Percentiles rank a stretch among this genome's conserved stretches.
phyloP scores from a whole-genome alignment of 2,888 invertebrate species.

The Andrena bucephala region DNA sequence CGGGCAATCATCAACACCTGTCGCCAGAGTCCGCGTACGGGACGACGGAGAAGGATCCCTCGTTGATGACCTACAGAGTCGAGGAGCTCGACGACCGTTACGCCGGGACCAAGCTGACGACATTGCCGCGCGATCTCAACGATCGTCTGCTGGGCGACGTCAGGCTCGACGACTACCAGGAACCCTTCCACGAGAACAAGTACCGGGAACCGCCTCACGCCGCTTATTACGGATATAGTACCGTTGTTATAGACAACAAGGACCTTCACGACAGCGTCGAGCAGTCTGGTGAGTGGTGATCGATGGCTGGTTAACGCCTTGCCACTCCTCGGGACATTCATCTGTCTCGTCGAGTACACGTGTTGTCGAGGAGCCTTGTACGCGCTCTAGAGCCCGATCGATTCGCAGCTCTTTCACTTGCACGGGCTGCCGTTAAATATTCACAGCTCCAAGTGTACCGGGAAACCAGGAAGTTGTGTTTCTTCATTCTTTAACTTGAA shows the following conservation, averaged over 20 bases:
- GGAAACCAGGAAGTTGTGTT: background rate
- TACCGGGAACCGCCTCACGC: conserved; percentile 83
- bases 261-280: conserved; percentile 84
- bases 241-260: conserved; percentile 84
- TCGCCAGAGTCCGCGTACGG: conserved; percentile 86
- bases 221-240: conserved; percentile 84
- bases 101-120: conserved; percentile 82
- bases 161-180: conserved; percentile 84
- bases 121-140: conserved; percentile 82
- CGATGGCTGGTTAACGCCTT: conserved; percentile 6
- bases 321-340: background rate
- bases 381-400: background rate
- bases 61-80: conserved; percentile 86
- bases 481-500: background rate
- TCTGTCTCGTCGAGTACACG: background rate
- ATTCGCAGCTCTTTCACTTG: background rate
- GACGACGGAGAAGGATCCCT: conserved; percentile 86
- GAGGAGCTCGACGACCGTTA: conserved; percentile 87
- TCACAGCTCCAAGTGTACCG: background rate
- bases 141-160: conserved; percentile 84
- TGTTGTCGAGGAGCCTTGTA: background rate
- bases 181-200: conserved; percentile 84
- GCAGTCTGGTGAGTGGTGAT: conserved; percentile 81
- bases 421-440: background rate
- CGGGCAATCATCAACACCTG: conserved; percentile 84